Conservation (phyloP, 2,888 invertebrate species). For the Crocallis elinguaria region DNA sequence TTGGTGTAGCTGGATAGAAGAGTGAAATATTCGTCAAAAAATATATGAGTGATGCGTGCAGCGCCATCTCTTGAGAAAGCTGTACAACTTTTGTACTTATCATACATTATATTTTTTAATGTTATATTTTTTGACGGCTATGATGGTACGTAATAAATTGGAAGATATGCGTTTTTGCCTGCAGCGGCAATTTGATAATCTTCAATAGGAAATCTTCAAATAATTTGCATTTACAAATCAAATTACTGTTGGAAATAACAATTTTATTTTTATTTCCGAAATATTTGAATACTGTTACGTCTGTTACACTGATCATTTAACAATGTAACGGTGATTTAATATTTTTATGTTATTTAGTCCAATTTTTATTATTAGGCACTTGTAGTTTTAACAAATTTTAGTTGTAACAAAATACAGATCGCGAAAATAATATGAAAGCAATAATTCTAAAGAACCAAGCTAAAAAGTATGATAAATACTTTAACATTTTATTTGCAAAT, state of each 20-base stretch:
- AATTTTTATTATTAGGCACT: constrained; percentile 34
- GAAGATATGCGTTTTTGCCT: background rate
- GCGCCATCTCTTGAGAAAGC: background rate
- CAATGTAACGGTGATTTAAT: background rate
- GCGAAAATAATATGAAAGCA: constrained; percentile 19
- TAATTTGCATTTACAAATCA: constrained; percentile 32
- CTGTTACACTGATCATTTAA: background rate
- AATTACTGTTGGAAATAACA: constrained; percentile 18
- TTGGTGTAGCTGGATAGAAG: background rate
- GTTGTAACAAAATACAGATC: constrained; percentile 1
- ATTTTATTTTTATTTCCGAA: constrained; percentile 11
- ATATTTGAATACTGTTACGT: background rate
- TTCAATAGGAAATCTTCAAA: constrained; percentile 12
- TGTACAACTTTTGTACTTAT: constrained; percentile 10
- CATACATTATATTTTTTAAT: background rate
- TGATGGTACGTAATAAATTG: background rate
- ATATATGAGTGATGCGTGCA: background rate
- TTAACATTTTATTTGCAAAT: constrained; percentile 28
- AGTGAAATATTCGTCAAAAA: background rate
- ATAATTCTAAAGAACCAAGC: constrained; percentile 24
- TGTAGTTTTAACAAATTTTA: constrained; percentile 26
- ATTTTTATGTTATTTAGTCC: constrained; percentile 30
- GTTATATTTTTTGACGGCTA: constrained; percentile 13
- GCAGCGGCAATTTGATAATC: constrained; percentile 14
- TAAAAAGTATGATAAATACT: constrained; percentile 7